A percentile compares a stretch with the other conserved stretches of the same genome.
These are phyloP conservation scores for Abscondita cerata DNA, from an alignment of 2,888 invertebrate species.

Conservation along the genomic window DNA sequence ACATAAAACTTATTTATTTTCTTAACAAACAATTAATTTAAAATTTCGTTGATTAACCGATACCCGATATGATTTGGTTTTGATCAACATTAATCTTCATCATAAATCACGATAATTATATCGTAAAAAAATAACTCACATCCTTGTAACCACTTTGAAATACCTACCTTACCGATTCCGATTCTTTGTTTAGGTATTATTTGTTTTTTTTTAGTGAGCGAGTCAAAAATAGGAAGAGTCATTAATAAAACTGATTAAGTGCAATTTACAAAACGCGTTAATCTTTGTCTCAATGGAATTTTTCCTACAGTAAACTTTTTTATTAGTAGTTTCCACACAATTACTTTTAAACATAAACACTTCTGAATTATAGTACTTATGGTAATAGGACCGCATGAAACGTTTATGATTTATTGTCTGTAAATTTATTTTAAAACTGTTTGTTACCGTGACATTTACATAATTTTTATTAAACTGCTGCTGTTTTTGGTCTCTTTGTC, in stretches of 20 bases:
- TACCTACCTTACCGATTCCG: no score
- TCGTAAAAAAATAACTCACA: no score
- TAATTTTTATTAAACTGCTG: no score
- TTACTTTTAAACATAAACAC: conserved; percentile 5
- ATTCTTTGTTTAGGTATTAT: no score
- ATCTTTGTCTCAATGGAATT: conserved; percentile 19
- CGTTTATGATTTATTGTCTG: no score
- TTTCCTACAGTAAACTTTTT: conserved; percentile 17
- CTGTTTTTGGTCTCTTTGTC: no score
- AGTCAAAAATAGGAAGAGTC: not conserved
- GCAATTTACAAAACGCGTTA: conserved; percentile 17
- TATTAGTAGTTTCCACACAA: conserved; percentile 6
- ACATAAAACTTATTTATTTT: conserved; percentile 6
- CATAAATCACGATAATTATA: not conserved
- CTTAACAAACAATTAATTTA: conserved; percentile 8
- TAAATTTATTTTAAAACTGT: no score
- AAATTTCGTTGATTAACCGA: not conserved
- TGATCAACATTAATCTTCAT: conserved; percentile 2
- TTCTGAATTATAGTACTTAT: conserved; percentile 11
- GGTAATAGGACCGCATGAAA: not conserved
- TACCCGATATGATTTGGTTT: conserved; percentile 3
- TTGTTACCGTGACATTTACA: no score
- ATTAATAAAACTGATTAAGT: conserved; percentile 9
- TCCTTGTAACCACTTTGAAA: no score
- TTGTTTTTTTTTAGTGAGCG: not conserved